Evolutionary conservation across 2,888 invertebrate species (phyloP), one percentile per base, ranked within the genome.

Genomic region (Sminthurides aquaticus): DNA sequence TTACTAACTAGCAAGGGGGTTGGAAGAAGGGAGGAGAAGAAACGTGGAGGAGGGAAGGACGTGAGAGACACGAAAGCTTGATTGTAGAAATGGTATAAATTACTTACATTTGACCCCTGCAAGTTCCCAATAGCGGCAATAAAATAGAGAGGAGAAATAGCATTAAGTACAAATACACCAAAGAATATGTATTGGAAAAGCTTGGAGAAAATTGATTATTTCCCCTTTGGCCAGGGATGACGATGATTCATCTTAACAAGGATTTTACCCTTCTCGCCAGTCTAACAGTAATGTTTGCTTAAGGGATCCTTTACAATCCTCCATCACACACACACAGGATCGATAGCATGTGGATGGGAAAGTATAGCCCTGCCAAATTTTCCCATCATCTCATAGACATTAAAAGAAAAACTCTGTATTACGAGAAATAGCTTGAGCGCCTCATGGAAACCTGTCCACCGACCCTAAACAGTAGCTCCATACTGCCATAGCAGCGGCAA

Each of bases 101-200:
- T 56, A 69, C 69, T 69, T 69, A 69, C 69, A 69, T 69, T 69
- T 69, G 57, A 67, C 69, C 67, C 65, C 67, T 65, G 69, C 43
- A 34, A 34, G 43, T 34, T 34, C 43, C 43, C 43, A 15, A 34
- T 34, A 34, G 43, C 43, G 15, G 43, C 43, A 34, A 34, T 34
- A 34, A 34, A 34, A 34, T 34, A 34, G 43, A 34, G n/a, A n/a
- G n/a, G n/a, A 11, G 43, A 34, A 34, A 34, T 34, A 34, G 43
- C 15, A 34, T 34, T 34, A 34, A 5, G 15, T 11, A 34, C 43
- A 34, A 34, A 15, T 34, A 34, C 15, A 34, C 8, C 15, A 15
- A 5, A 34, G n/a, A n/a, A n/a, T n/a, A n/a, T 34, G 43, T 11
- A 34, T 34, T 34, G 5, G 43, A 5, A 5, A 15, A 34, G 43